Evolutionary conservation across 1,140 invertebrate species (phyloP).

Genomic region (Melipona quadrifasciata): DNA sequence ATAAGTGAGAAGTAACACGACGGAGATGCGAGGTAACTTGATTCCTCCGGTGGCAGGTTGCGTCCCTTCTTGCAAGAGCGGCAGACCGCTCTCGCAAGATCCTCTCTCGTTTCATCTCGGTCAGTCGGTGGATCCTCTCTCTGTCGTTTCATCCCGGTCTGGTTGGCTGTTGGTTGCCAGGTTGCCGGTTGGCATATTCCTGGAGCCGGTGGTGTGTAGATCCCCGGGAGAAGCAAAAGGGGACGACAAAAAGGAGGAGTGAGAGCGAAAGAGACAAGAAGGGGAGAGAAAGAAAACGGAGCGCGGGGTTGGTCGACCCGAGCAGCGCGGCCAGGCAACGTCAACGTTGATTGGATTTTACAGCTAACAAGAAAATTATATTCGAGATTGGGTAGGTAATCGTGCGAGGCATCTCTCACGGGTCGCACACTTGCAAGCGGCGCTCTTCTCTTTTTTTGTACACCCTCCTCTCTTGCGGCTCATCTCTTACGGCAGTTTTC

Average conservation of each 20-base stretch:
- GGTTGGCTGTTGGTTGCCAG: constrained; percentile 10
- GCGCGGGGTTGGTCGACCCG: constrained; percentile 58
- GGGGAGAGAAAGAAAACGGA: constrained; percentile 44
- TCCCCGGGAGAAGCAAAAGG: constrained; percentile 26
- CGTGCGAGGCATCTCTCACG: constrained; percentile 66
- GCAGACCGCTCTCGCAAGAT: background rate
- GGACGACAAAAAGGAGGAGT: constrained; percentile 27
- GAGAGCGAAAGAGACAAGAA: background rate
- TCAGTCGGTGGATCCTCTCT: background rate
- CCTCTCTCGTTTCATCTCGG: constrained; percentile 15
- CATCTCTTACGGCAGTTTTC: constrained; percentile 48
- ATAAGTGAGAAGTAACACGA: constrained; percentile 65
- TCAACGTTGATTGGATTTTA: constrained; percentile 79
- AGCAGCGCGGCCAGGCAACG: constrained; percentile 57
- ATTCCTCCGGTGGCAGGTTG: constrained; percentile 57
- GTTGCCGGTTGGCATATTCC: constrained; percentile 21
- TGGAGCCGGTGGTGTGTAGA: background rate
- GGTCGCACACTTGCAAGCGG: constrained; percentile 47
- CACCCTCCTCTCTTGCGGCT: constrained; percentile 46
- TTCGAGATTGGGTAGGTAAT: constrained; percentile 80
- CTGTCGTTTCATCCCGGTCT: constrained; percentile 4
- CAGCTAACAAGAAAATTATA: constrained; percentile 82
- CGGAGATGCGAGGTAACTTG: constrained; percentile 58
- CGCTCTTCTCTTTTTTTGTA: constrained; percentile 47
- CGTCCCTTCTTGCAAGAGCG: background rate